These are phyloP conservation scores for Theocolax elegans DNA, from an alignment of 1,140 invertebrate species.

Conservation along the genomic window DNA sequence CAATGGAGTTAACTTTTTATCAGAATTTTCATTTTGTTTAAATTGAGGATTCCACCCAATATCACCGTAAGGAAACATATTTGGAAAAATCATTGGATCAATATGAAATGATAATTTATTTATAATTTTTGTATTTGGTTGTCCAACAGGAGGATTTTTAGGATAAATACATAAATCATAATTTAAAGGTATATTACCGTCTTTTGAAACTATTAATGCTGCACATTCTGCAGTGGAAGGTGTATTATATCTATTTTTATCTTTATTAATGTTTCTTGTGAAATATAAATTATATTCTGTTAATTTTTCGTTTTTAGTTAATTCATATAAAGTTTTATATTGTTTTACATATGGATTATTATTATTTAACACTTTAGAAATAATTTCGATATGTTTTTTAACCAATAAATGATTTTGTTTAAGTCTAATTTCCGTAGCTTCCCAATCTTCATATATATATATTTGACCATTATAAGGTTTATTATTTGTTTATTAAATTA, in stretches of 20 bases:
- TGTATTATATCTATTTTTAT: constrained; percentile 9
- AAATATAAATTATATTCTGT: neutral
- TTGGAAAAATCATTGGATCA: constrained; percentile 36
- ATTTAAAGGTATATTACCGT: constrained; percentile 4
- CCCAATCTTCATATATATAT: constrained; percentile 26
- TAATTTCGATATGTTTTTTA: constrained; percentile 12
- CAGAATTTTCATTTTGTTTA: constrained; percentile 16
- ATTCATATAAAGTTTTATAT: constrained; percentile 29
- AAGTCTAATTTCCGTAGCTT: constrained; percentile 5
- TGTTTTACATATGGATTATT: neutral
- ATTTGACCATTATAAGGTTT: no score
- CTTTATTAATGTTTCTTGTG: no score
- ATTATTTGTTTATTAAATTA: constrained; percentile 26
- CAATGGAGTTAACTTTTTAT: neutral
- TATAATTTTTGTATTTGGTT: neutral
- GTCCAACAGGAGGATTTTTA: neutral
- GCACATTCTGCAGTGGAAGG: neutral
- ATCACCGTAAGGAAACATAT: constrained; percentile 14
- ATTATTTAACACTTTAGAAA: neutral
- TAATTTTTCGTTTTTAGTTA: neutral
- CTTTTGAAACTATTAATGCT: constrained; percentile 17
- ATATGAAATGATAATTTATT: constrained; percentile 34
- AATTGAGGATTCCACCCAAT: constrained; percentile 15
- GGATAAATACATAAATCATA: constrained; percentile 31
- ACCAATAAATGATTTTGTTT: constrained; percentile 11